A percentile compares a stretch with the other conserved stretches of the same genome.
phyloP scores from a whole-genome alignment of 30 jellyfish, hydroid and myxozoan species.

The Hydractinia symbiolongicarpus region DNA sequence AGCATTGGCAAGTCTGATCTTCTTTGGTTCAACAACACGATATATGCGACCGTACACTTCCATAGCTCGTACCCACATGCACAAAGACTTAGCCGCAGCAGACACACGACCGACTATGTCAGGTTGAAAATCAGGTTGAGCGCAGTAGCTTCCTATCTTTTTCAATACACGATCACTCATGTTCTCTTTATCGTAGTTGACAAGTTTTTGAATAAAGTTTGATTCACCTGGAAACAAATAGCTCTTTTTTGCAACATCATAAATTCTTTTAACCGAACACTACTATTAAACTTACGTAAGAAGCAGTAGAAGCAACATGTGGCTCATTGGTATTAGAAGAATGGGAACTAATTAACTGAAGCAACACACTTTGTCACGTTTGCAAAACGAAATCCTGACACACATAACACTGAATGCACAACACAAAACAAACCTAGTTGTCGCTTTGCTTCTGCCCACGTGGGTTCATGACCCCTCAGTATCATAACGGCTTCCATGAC shows the following conservation, averaged over 20 bases:
- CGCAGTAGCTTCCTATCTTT: constrained; percentile 88
- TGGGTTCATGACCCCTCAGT: constrained; percentile 69
- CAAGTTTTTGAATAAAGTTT: constrained; percentile 70
- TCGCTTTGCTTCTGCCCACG: constrained; percentile 95
- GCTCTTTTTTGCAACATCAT: neutral
- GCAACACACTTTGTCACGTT: no score
- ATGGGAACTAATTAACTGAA: no score
- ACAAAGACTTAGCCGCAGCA: constrained; percentile 90
- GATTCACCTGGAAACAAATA: constrained; percentile 66
- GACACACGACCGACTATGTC: constrained; percentile 98
- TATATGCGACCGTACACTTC: constrained; percentile 96
- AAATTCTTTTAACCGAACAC: neutral
- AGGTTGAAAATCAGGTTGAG: constrained; percentile 90
- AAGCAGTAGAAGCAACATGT: no score
- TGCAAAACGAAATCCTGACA: no score
- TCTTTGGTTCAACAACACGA: constrained; percentile 97
- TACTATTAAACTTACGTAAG: no score
- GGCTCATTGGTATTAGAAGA: no score
- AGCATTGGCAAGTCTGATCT: constrained; percentile 80
- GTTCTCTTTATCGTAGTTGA: constrained; percentile 87
- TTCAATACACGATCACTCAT: constrained; percentile 93
- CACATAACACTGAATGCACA: no score
- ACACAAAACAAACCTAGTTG: constrained; percentile 51
- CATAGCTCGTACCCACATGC: constrained; percentile 99
- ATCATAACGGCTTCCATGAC: constrained; percentile 98